Conservation (phyloP, 1,140 invertebrate species). For the Drosophila insularis region DNA sequence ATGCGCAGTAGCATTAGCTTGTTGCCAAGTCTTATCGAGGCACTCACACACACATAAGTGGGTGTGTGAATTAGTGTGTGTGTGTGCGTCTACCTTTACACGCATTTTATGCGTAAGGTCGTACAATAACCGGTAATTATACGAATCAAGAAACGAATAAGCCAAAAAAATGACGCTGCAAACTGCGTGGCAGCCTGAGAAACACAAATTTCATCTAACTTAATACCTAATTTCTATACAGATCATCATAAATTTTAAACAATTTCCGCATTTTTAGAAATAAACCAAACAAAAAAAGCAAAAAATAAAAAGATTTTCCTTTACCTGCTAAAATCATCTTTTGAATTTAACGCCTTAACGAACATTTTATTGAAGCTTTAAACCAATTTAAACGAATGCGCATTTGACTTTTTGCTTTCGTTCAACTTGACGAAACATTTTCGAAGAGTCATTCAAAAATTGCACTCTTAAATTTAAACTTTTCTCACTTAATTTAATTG, state of each 20-base stretch:
- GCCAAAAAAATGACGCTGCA: constrained; percentile 64
- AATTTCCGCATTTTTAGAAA: constrained; percentile 70
- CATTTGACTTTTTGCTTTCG: constrained; percentile 56
- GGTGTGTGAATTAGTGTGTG: constrained; percentile 24
- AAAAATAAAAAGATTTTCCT: constrained; percentile 11
- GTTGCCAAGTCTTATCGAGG: constrained; percentile 36
- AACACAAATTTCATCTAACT: constrained; percentile 29
- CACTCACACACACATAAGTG: constrained; percentile 16
- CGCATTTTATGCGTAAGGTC: constrained; percentile 78
- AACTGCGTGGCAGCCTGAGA: constrained; percentile 54
- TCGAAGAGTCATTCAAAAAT: constrained; percentile 13
- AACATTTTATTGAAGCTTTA: constrained; percentile 48
- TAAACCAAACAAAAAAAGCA: constrained; percentile 21
- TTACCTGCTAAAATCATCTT: constrained; percentile 1
- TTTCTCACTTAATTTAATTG: background rate
- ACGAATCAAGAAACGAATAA: constrained; percentile 35
- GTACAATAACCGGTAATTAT: constrained; percentile 80
- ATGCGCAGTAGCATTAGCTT: constrained; percentile 42
- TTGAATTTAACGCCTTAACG: constrained; percentile 42
- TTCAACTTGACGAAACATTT: constrained; percentile 44
- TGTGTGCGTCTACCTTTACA: constrained; percentile 30
- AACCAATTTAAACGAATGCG: constrained; percentile 56
- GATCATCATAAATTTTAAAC: constrained; percentile 61
- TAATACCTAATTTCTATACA: constrained; percentile 7
- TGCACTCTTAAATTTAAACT: constrained; percentile 18